A percentile compares a stretch with the other conserved stretches of the same genome.
phyloP scores from a whole-genome alignment of 2,888 invertebrate species.

The Orthosia gracilis region DNA sequence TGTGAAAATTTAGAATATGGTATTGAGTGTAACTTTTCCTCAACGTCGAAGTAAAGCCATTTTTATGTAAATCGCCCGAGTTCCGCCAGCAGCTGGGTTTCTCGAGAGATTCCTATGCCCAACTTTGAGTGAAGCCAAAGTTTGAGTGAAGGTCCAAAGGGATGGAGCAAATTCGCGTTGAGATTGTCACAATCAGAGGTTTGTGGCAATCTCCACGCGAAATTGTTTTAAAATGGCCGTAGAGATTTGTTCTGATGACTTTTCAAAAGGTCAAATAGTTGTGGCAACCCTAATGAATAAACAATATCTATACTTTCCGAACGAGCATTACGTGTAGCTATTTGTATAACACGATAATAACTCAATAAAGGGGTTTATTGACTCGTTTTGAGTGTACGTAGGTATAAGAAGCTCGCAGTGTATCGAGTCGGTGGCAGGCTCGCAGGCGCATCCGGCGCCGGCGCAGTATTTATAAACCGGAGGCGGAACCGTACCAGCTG shows the following conservation, averaged over 20 bases:
- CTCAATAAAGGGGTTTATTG: constrained; percentile 81
- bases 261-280: neutral
- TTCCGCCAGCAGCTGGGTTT: too few relatives aligned
- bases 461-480: constrained; percentile 88
- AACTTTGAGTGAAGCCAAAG: too few relatives aligned
- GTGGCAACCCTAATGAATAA: constrained; percentile 59
- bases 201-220: neutral
- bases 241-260: neutral
- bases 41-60: neutral
- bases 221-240: neutral
- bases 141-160: too few relatives aligned
- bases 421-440: constrained; percentile 71
- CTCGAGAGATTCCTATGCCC: too few relatives aligned
- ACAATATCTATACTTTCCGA: constrained; percentile 62
- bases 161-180: too few relatives aligned
- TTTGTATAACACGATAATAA: constrained; percentile 79
- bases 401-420: constrained; percentile 70
- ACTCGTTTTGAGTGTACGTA: constrained; percentile 70
- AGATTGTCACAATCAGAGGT: too few relatives aligned
- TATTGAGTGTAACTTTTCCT: constrained; percentile 10
- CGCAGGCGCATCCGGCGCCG: constrained; percentile 86
- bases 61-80: neutral
- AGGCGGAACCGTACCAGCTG: constrained; percentile 82
- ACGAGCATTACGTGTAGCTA: constrained; percentile 70
- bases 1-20: neutral